A percentile compares a stretch with the other conserved stretches of the same genome.
Evolutionary conservation across 2,888 invertebrate genomes (phyloP).

Genomic region (Macroteleia sp.): DNA sequence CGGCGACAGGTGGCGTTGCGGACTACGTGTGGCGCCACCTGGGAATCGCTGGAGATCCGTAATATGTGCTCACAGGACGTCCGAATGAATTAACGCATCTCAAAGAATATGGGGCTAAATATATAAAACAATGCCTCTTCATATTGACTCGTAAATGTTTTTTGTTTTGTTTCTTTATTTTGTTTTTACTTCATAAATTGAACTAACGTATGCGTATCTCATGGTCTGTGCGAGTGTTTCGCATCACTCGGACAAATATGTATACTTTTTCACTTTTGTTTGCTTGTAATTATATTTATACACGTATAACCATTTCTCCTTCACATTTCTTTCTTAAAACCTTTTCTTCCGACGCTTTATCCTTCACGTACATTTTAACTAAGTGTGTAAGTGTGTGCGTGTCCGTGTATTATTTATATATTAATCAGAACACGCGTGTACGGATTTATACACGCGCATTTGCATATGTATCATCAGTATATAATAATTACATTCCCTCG

Average conservation of each 20-base stretch:
- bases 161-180: slow-evolving; percentile 3
- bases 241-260: slow-evolving; percentile 55
- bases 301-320: slow-evolving; percentile 34
- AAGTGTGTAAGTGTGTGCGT: slow-evolving; percentile 63
- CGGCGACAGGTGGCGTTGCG: slow-evolving; percentile 31
- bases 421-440: slow-evolving; percentile 46
- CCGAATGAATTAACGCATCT: slow-evolving; percentile 81
- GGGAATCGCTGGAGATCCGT: slow-evolving; percentile 14
- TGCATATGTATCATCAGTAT: slow-evolving; percentile 56
- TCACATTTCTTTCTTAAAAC: background rate
- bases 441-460: slow-evolving; percentile 54
- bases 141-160: slow-evolving; percentile 69
- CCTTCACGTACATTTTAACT: too few relatives aligned
- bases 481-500: slow-evolving; percentile 55
- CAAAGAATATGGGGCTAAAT: slow-evolving; percentile 75
- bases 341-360: too few relatives aligned
- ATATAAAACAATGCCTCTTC: slow-evolving; percentile 71
- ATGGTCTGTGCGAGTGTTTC: too few relatives aligned
- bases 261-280: slow-evolving; percentile 28
- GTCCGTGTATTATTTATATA: slow-evolving; percentile 63
- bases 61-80: slow-evolving; percentile 73
- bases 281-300: slow-evolving; percentile 32
- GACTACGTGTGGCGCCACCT: slow-evolving; percentile 16
- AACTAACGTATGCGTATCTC: slow-evolving; percentile 58
- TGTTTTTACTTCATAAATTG: slow-evolving; percentile 50